phyloP scores from a whole-genome alignment of 2,888 invertebrate species.

The Cephus pulcher region DNA sequence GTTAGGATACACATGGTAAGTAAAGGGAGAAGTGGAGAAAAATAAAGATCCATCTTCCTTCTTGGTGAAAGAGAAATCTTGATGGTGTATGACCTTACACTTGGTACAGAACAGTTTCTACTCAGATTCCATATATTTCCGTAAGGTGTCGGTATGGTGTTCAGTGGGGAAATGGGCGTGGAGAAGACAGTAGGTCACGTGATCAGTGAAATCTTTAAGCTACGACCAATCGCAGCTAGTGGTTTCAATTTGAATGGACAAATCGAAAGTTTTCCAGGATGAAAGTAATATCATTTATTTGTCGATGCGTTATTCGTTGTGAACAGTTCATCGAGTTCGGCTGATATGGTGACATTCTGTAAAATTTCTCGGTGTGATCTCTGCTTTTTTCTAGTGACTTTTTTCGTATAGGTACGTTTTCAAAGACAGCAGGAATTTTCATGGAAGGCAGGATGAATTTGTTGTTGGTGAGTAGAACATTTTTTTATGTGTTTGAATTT shows the following conservation, averaged over 20 bases:
- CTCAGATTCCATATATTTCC: background rate
- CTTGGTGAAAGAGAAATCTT: background rate
- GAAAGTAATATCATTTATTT: background rate
- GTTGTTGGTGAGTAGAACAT: background rate
- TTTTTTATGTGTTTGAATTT: background rate
- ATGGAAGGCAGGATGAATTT: background rate
- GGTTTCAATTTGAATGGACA: conserved; percentile 14
- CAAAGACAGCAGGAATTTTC: background rate
- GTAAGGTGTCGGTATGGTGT: background rate
- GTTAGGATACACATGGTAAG: conserved; percentile 18
- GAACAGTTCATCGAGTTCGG: background rate
- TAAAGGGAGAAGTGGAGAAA: conserved; percentile 12
- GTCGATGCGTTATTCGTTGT: background rate
- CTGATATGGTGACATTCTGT: background rate
- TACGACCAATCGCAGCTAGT: conserved; percentile 8
- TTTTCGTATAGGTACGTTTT: background rate
- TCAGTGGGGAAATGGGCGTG: background rate
- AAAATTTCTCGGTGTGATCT: background rate
- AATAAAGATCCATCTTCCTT: conserved; percentile 5
- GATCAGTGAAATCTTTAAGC: background rate
- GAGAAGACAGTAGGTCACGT: background rate
- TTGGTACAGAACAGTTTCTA: background rate
- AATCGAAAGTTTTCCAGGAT: conserved; percentile 14
- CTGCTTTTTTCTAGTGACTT: background rate
- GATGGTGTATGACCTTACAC: background rate